Conservation (phyloP, 2,797 vertebrate genomes). For the Dendrocincla tyrannina region DNA sequence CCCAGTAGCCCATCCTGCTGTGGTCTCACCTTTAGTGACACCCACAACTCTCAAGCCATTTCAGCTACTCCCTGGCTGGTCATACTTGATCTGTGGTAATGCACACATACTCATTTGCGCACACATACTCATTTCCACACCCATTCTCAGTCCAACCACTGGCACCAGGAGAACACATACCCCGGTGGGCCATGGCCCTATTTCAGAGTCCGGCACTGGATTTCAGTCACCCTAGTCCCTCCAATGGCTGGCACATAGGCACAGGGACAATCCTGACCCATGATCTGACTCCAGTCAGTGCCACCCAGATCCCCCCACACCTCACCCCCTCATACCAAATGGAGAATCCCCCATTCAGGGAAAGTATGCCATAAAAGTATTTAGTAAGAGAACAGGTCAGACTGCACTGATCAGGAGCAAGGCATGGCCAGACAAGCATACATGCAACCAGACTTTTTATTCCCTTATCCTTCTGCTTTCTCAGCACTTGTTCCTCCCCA, state of each 20-base stretch:
- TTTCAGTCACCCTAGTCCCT: background rate
- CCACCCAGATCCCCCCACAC: background rate
- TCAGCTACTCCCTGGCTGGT: background rate
- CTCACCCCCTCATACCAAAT: rapidly evolving
- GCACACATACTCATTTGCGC: background rate
- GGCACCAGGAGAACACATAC: background rate
- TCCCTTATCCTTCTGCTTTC: background rate
- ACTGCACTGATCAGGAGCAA: background rate
- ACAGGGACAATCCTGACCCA: background rate
- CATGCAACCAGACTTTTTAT: background rate
- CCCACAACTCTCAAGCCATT: background rate
- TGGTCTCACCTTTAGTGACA: background rate
- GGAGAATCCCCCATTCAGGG: background rate
- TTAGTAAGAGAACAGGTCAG: background rate
- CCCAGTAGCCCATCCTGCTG: no score
- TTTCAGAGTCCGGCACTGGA: background rate
- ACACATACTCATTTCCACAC: background rate
- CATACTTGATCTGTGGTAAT: background rate
- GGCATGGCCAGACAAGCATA: rapidly evolving
- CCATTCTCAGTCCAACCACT: background rate
- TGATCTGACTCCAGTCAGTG: background rate
- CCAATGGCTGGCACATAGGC: background rate
- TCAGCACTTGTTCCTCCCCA: background rate
- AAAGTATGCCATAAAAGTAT: background rate
- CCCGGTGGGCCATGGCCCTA: rapidly evolving